Evolutionary conservation across 2,797 vertebrate species (phyloP).

Genomic region (Macropus fuliginosus): DNA sequence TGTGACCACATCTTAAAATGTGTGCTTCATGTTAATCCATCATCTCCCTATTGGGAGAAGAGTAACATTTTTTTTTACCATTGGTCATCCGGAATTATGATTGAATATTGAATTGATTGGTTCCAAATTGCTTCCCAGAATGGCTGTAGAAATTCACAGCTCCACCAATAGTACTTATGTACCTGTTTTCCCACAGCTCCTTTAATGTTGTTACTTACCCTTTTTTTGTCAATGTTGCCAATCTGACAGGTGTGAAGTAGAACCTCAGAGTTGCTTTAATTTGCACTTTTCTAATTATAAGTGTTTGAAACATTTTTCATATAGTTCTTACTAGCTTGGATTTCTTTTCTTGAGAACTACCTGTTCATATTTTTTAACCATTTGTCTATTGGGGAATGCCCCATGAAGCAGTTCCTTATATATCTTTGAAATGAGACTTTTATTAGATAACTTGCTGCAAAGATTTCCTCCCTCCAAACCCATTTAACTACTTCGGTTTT

Average conservation of each 20-base stretch:
- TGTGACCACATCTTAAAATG: neutral
- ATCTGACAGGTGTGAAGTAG: neutral
- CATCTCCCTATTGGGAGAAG: neutral
- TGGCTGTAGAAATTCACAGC: neutral
- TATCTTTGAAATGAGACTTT: neutral
- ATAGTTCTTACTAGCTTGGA: neutral
- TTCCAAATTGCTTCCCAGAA: neutral
- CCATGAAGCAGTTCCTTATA: neutral
- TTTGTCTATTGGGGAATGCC: neutral
- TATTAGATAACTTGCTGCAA: neutral
- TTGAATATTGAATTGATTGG: neutral
- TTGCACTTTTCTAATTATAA: neutral
- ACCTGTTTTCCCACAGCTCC: neutral
- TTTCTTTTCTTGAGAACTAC: neutral
- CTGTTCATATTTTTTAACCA: neutral
- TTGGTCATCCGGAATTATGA: neutral
- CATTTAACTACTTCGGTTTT: neutral
- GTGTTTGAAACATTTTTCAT: neutral
- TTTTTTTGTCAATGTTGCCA: neutral
- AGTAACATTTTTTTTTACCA: neutral
- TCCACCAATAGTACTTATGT: neutral
- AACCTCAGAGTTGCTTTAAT: neutral
- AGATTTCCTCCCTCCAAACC: neutral
- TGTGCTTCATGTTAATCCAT: neutral
- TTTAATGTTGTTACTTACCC: neutral